These are phyloP conservation scores for Acanthisitta chloris DNA, from an alignment of 2,113 vertebrate genomes.

Conservation along the genomic window DNA sequence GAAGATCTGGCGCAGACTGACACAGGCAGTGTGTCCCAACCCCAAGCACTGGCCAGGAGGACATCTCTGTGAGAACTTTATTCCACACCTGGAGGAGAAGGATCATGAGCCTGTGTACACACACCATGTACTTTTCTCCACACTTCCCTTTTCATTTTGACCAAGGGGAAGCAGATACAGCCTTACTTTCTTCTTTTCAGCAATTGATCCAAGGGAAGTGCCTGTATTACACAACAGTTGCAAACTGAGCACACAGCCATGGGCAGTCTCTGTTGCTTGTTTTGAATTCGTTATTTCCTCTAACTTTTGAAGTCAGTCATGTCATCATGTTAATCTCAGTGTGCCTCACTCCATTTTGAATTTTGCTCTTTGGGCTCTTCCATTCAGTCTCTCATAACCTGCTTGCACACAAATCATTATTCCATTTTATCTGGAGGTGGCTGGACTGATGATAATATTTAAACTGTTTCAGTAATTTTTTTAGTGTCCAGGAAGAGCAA, in stretches of 20 bases:
- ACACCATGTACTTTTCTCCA: neutral
- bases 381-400: neutral
- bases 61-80: neutral
- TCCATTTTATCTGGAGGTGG: neutral
- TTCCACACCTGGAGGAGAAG: neutral
- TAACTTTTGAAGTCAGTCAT: neutral
- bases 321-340: neutral
- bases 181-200: neutral
- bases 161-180: neutral
- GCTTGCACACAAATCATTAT: neutral
- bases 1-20: neutral
- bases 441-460: neutral
- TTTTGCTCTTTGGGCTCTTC: neutral
- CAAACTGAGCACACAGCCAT: neutral
- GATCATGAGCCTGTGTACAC: neutral
- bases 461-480: neutral
- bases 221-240: neutral
- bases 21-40: neutral
- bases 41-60: neutral
- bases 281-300: neutral
- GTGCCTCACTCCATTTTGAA: neutral
- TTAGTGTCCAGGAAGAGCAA: neutral
- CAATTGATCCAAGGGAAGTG: neutral
- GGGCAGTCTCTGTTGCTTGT: neutral
- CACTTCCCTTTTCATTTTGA: neutral